Conservation (phyloP, 1,140 invertebrate species). For the Himalopsyche phryganea region DNA sequence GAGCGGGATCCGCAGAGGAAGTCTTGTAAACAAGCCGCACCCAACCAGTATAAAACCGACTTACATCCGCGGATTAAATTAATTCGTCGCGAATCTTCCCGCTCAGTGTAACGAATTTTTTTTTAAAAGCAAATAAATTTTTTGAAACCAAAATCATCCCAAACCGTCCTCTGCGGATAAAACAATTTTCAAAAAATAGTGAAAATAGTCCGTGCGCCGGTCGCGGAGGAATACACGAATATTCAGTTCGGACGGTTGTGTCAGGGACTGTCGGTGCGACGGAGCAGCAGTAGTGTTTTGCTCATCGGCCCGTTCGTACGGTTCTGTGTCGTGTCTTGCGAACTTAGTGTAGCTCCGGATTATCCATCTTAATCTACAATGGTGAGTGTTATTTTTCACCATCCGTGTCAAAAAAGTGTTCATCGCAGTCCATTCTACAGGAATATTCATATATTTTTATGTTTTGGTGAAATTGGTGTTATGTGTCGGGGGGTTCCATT, state of each 20-base stretch:
- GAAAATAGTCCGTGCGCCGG: conserved; percentile 46
- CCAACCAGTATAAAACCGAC: conserved; percentile 53
- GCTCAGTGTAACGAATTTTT: conserved; percentile 1
- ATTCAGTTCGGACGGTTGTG: conserved; percentile 42
- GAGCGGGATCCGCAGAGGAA: conserved; percentile 58
- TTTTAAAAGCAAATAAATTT: conserved; percentile 5
- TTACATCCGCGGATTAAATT: conserved; percentile 47
- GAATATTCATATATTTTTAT: conserved; percentile 44
- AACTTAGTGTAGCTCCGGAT: conserved; percentile 54
- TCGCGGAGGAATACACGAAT: conserved; percentile 22
- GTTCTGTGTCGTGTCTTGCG: conserved; percentile 52
- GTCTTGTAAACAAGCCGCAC: conserved; percentile 53
- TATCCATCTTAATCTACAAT: conserved; percentile 58
- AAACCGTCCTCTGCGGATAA: conserved; percentile 13
- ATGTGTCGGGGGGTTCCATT: conserved; percentile 54
- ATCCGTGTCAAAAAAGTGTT: conserved; percentile 43
- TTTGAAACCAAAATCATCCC: neutral
- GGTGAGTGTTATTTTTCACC: conserved; percentile 55
- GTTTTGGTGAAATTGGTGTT: conserved; percentile 47
- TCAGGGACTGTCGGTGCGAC: conserved; percentile 46
- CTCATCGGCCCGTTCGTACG: conserved; percentile 53
- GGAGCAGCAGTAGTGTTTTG: conserved; percentile 56
- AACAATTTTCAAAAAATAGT: conserved; percentile 46
- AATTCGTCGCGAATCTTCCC: conserved; percentile 20
- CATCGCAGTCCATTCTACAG: conserved; percentile 35